Conservation (phyloP, 35 echinoderm and acorn worm species). For the Lytechinus variegatus region DNA sequence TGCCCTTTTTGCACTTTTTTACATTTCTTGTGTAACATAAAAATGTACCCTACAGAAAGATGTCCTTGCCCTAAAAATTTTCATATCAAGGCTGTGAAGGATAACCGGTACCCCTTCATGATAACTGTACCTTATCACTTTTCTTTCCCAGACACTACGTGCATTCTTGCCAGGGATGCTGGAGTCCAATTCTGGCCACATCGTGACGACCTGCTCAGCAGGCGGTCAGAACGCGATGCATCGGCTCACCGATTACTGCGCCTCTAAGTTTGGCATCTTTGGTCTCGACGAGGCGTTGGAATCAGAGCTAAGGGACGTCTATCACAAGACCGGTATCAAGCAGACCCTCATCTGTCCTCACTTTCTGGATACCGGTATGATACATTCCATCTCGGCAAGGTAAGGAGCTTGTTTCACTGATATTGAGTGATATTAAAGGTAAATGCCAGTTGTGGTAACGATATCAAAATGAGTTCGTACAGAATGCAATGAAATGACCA, state of each 20-base stretch:
- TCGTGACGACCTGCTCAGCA: slow-evolving; percentile 62
- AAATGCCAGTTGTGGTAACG: too few relatives aligned
- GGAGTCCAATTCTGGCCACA: slow-evolving; percentile 75
- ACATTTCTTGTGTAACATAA: too few relatives aligned
- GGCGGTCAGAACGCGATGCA: slow-evolving; percentile 42
- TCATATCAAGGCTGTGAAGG: too few relatives aligned
- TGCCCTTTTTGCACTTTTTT: too few relatives aligned
- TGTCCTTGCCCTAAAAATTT: too few relatives aligned
- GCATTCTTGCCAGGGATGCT: slow-evolving; percentile 91
- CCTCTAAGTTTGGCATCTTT: slow-evolving; percentile 78
- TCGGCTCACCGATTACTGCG: slow-evolving; percentile 73
- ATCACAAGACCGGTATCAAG: slow-evolving; percentile 63
- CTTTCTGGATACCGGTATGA: slow-evolving; percentile 83
- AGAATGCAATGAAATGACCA: too few relatives aligned
- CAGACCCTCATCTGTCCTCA: slow-evolving; percentile 76
- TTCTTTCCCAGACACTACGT: slow-evolving; percentile 63
- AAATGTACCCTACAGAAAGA: too few relatives aligned
- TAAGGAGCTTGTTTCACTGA: neutral
- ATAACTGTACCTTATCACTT: too few relatives aligned
- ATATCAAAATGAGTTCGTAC: too few relatives aligned
- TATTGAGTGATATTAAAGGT: too few relatives aligned
- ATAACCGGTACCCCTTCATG: too few relatives aligned
- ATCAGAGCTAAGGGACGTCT: slow-evolving; percentile 63
- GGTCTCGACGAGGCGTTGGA: slow-evolving; percentile 80
- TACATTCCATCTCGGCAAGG: slow-evolving; percentile 53